Conservation (phyloP, 2,797 vertebrate species). For the Eulemur rubriventer region DNA sequence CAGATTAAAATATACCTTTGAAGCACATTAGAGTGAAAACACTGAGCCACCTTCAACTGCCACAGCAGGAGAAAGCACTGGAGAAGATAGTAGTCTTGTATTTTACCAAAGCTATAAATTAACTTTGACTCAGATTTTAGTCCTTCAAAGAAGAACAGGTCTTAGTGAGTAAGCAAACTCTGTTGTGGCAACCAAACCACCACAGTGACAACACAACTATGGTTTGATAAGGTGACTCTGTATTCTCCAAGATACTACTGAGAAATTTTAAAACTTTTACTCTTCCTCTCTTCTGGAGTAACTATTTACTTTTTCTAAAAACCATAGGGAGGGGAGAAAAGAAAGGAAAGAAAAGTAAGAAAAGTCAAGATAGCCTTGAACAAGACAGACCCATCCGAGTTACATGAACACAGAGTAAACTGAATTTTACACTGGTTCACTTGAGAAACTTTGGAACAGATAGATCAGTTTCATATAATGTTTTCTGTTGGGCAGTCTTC, state of each 20-base stretch:
- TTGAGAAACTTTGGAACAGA: conserved; percentile 60
- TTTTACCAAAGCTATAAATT: conserved; percentile 80
- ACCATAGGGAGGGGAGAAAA: neutral
- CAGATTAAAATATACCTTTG: conserved; percentile 71
- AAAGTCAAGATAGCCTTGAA: conserved; percentile 63
- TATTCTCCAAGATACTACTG: neutral
- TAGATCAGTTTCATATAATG: conserved; percentile 40
- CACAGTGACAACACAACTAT: conserved; percentile 51
- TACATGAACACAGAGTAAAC: conserved; percentile 74
- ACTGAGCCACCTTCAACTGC: conserved; percentile 78
- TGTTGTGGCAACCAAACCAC: conserved; percentile 78
- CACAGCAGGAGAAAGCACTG: conserved; percentile 61
- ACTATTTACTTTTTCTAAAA: neutral
- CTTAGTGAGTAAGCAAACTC: conserved; percentile 83
- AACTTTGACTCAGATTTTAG: conserved; percentile 81
- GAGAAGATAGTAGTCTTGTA: conserved; percentile 77
- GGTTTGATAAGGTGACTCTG: conserved; percentile 63
- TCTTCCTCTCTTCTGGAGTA: conserved; percentile 56
- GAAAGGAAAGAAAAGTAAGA: neutral
- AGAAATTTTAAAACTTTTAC: conserved; percentile 61
- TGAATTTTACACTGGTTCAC: conserved; percentile 54
- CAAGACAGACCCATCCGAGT: conserved; percentile 59
- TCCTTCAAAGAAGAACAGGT: conserved; percentile 80
- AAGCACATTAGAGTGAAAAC: conserved; percentile 76
- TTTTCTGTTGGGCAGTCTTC: conserved; percentile 23